A percentile compares a stretch with the other conserved stretches of the same genome.
Conservation (phyloP, 1,140 invertebrate species). For the Drosophila tropicalis region DNA sequence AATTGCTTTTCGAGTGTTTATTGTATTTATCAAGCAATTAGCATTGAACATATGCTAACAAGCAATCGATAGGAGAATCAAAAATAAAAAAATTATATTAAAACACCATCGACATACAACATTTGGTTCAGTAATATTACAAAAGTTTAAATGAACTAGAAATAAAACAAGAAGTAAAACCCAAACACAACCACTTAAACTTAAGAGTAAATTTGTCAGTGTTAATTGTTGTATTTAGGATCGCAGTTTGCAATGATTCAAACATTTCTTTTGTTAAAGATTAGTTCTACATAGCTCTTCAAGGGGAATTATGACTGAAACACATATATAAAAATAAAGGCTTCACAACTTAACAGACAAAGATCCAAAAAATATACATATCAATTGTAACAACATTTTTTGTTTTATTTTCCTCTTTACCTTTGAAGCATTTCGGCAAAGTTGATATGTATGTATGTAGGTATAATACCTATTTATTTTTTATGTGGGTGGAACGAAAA, state of each 20-base stretch:
- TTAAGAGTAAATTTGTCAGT: too few relatives aligned
- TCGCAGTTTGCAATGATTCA: too few relatives aligned
- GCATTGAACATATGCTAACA: constrained; percentile 29
- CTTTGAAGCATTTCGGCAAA: background rate
- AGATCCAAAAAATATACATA: too few relatives aligned
- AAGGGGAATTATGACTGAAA: too few relatives aligned
- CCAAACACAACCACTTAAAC: background rate
- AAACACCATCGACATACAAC: constrained; percentile 55
- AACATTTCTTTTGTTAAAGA: too few relatives aligned
- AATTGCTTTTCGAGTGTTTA: constrained; percentile 6
- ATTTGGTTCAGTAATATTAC: constrained; percentile 21
- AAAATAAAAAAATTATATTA: constrained; percentile 27
- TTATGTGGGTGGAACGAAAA: background rate
- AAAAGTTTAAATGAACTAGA: constrained; percentile 44
- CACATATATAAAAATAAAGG: too few relatives aligned
- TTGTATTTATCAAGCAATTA: constrained; percentile 43
- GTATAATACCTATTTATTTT: too few relatives aligned
- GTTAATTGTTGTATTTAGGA: too few relatives aligned
- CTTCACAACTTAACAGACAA: too few relatives aligned
- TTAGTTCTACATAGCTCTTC: too few relatives aligned
- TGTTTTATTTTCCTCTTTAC: too few relatives aligned
- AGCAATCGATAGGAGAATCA: background rate
- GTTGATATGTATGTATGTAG: background rate
- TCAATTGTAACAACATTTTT: too few relatives aligned
- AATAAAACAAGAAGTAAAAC: constrained; percentile 35